A percentile compares a stretch with the other conserved stretches of the same genome.
phyloP scores from a whole-genome alignment of 2,797 vertebrate species.

The Salmo trutta region DNA sequence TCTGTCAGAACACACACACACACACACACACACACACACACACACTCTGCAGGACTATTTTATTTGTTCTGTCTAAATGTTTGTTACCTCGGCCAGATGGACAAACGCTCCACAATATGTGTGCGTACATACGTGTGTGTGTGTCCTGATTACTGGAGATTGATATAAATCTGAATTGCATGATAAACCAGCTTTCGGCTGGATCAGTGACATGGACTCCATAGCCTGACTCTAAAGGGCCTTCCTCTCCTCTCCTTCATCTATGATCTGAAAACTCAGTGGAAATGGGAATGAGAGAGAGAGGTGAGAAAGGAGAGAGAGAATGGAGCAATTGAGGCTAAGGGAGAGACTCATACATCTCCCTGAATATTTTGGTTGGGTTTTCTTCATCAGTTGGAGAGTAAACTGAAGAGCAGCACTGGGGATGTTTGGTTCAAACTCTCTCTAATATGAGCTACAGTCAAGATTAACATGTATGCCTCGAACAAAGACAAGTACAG shows the following conservation, averaged over 20 bases:
- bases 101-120: constrained; percentile 36
- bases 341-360: too few species aligned
- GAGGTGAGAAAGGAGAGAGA: constrained; percentile 14
- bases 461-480: neutral
- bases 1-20: constrained; percentile 35
- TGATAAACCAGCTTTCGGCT: too few species aligned
- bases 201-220: constrained; percentile 20
- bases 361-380: too few species aligned
- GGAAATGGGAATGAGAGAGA: neutral
- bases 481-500: neutral
- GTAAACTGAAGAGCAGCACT: constrained; percentile 8
- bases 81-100: constrained; percentile 38
- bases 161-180: too few species aligned
- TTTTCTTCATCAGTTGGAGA: neutral
- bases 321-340: neutral
- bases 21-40: constrained; percentile 22
- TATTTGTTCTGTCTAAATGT: constrained; percentile 61
- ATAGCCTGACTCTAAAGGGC: constrained; percentile 23
- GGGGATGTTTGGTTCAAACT: neutral
- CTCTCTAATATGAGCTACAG: neutral
- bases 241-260: too few species aligned
- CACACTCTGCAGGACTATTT: constrained; percentile 50
- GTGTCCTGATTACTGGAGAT: neutral
- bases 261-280: neutral
- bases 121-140: neutral